Evolutionary conservation across 2,797 vertebrate species (phyloP), one percentile per base, ranked within the genome.

Genomic region (Paramormyrops hopkinsi): DNA sequence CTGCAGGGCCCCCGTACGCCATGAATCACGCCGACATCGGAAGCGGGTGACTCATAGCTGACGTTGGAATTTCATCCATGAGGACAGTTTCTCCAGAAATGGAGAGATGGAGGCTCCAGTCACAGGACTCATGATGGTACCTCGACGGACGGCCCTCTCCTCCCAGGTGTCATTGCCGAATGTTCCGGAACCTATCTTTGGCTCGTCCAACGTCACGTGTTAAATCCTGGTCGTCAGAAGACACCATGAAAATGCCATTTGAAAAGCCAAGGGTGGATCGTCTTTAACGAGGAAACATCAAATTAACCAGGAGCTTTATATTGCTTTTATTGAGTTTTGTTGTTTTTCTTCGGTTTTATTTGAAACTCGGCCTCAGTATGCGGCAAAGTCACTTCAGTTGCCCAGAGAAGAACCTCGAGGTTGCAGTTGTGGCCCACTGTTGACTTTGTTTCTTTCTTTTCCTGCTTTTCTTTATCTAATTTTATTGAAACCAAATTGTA

Each of bases 401-500:
- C 41, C 44, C n/a, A 4, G 44, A n/a, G 76, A 82, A 93, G 91
- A 91, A 92, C 93, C 93, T 89, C 19, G 22, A 85, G 46, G 69
- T 87, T 87, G 89, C 89, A 89, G 88, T 93, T 93, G 6, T 51
- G 94, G 93, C 90, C 93, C 93, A 92, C 91, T 91, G 76, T 91
- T 92, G 29, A 46, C 91, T 91, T 90, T 86, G 12, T 88, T 89
- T 90, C 88, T 90, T 86, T 89, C 37, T 37, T 51, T 91, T 92
- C 89, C 91, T 86, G 93, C 33, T 86, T 88, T 83, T 86, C 89
- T 90, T 92, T 93, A 91, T 94, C 88, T 92, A 93, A 90, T 88
- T 53, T 90, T 89, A 89, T 88, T 91, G 88, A 95, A 95, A 95
- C 95, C 95, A 95, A 96, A 96, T 94, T 92, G 91, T 91, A 89